These are phyloP conservation scores for Neostethus bicornis DNA, from an alignment of 2,797 vertebrate genomes.

Conservation along the genomic window DNA sequence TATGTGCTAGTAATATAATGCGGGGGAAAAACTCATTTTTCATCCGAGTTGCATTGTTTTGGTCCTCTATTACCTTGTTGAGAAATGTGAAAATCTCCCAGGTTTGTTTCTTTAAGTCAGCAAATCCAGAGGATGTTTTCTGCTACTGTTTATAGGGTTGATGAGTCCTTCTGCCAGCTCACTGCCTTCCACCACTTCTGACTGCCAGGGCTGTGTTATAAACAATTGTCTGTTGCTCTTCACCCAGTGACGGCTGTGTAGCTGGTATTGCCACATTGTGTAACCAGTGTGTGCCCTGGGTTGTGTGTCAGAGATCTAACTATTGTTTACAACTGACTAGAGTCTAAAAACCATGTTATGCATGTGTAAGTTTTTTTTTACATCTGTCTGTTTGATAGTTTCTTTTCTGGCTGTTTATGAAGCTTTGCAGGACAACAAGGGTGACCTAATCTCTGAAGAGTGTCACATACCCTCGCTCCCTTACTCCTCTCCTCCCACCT, in stretches of 20 bases:
- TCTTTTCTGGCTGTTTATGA: conserved; percentile 71
- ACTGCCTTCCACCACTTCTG: conserved; percentile 6
- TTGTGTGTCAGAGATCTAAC: conserved; percentile 45
- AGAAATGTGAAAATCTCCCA: conserved; percentile 7
- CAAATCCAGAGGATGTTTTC: neutral
- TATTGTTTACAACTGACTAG: conserved; percentile 60
- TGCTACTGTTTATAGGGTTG: conserved; percentile 3
- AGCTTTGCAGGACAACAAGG: conserved; percentile 67
- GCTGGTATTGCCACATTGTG: conserved; percentile 28
- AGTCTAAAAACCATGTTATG: conserved; percentile 27
- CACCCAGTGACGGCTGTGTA: conserved; percentile 9
- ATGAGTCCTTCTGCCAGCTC: conserved; percentile 2
- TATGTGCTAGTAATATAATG: conserved; percentile 9
- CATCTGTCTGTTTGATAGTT: conserved; percentile 38
- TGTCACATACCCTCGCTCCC: conserved; percentile 78
- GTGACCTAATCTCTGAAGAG: conserved; percentile 73
- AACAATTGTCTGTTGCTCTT: conserved; percentile 1
- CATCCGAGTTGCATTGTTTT: neutral
- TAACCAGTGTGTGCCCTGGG: conserved; percentile 24
- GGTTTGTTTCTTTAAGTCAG: conserved; percentile 9
- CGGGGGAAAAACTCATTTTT: conserved; percentile 12
- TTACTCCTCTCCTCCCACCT: conserved; percentile 56
- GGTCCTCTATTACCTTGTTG: conserved; percentile 1
- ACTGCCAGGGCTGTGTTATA: conserved; percentile 25
- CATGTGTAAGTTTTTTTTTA: conserved; percentile 28